Conservation (phyloP, 2,888 invertebrate species). For the Brachynemurus nebulosus region DNA sequence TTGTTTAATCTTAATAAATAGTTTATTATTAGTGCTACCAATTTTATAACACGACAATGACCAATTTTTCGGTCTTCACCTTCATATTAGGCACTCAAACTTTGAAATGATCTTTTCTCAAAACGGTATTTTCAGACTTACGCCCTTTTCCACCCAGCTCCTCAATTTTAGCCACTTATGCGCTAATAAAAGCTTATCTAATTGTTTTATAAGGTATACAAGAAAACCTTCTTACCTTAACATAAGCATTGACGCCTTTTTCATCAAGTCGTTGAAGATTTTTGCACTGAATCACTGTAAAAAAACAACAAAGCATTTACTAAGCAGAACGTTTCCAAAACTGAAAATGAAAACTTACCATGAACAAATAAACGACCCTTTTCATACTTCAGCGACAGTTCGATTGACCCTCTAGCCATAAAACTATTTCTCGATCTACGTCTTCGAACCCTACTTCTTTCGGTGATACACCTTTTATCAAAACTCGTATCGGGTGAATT, state of each 20-base stretch:
- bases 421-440: slow-evolving; percentile 8
- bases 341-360: slow-evolving; percentile 25
- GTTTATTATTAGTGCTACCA: too few species aligned
- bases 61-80: too few species aligned
- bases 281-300: slow-evolving; percentile 49
- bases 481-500: slow-evolving; percentile 24
- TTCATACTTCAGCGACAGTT: slow-evolving; percentile 28
- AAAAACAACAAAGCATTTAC: slow-evolving; percentile 12
- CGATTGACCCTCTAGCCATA: slow-evolving; percentile 28
- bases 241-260: slow-evolving; percentile 63
- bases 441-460: background rate
- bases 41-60: too few species aligned
- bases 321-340: background rate
- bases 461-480: slow-evolving; percentile 1
- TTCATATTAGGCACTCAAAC: too few species aligned
- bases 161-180: too few species aligned
- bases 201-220: too few species aligned
- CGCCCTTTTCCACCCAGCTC: too few species aligned
- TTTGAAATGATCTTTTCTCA: too few species aligned
- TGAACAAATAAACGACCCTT: slow-evolving; percentile 28
- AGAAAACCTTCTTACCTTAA: slow-evolving; percentile 62
- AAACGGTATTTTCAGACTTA: too few species aligned
- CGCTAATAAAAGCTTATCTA: too few species aligned
- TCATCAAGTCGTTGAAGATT: slow-evolving; percentile 55
- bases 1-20: too few species aligned